These are phyloP conservation scores for Propithecus deckenii DNA, from an alignment of 2,797 vertebrate species.

Conservation along the genomic window DNA sequence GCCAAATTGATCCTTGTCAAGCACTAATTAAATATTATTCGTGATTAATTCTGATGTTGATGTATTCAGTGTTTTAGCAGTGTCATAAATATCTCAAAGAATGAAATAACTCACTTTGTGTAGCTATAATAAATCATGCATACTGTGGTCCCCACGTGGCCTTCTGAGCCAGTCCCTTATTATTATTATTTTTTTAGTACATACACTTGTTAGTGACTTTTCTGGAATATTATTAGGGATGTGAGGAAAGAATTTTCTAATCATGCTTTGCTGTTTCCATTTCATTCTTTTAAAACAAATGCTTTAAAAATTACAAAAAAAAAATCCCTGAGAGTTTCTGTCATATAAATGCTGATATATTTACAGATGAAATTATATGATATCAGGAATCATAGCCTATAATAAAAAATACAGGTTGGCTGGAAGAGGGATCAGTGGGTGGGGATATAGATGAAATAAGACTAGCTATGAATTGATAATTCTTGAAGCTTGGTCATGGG, in stretches of 20 bases:
- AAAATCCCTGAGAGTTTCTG: neutral
- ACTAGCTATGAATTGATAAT: neutral
- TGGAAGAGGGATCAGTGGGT: neutral
- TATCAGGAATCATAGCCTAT: neutral
- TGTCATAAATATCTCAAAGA: slow-evolving; percentile 83
- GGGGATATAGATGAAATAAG: neutral
- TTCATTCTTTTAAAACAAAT: slow-evolving; percentile 1
- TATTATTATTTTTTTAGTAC: slow-evolving; percentile 42
- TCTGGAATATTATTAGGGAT: slow-evolving; percentile 38
- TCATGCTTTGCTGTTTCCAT: neutral
- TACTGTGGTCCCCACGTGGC: slow-evolving; percentile 59
- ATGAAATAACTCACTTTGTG: slow-evolving; percentile 72
- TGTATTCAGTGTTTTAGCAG: slow-evolving; percentile 81
- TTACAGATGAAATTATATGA: neutral
- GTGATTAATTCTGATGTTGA: slow-evolving; percentile 87
- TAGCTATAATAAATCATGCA: slow-evolving; percentile 75
- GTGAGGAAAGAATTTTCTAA: slow-evolving; percentile 14
- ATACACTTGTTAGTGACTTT: slow-evolving; percentile 64
- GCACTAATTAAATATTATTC: slow-evolving; percentile 87
- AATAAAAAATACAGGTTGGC: neutral
- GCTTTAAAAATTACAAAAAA: neutral
- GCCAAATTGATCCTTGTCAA: slow-evolving; percentile 88
- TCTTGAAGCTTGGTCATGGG: neutral
- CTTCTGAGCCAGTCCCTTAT: neutral
- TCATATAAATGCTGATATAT: neutral